A percentile compares a stretch with the other conserved stretches of the same genome.
These are phyloP conservation scores for Graptemys geographica DNA, from an alignment of 2,797 vertebrate species.

Conservation along the genomic window DNA sequence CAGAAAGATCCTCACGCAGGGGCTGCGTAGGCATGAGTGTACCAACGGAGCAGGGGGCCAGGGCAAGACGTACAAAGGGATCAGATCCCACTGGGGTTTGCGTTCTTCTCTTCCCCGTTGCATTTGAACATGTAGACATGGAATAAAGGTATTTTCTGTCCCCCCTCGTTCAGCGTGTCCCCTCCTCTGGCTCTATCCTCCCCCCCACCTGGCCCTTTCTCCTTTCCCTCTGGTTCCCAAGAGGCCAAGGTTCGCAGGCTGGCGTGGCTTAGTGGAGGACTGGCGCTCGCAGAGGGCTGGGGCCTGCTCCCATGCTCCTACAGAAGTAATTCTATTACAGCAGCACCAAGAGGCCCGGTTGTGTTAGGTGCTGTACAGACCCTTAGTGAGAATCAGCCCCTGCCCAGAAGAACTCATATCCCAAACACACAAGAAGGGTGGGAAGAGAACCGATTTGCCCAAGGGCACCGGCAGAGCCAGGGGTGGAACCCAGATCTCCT, in stretches of 20 bases:
- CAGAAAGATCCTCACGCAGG: neutral
- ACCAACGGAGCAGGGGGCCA: neutral
- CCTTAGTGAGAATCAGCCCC: neutral
- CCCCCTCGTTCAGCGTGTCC: neutral
- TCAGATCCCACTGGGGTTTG: neutral
- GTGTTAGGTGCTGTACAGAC: neutral
- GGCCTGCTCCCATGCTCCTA: too few relatives aligned
- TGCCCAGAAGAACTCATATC: neutral
- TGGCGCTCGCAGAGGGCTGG: too few relatives aligned
- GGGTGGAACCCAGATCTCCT: neutral
- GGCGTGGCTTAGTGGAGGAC: too few relatives aligned
- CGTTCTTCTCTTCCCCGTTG: neutral
- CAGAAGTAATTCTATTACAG: too few relatives aligned
- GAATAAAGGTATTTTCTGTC: neutral
- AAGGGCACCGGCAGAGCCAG: neutral
- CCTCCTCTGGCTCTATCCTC: neutral
- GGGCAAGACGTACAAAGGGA: neutral
- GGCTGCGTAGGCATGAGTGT: neutral
- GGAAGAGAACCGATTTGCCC: neutral
- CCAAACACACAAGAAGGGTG: neutral
- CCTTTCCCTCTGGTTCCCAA: neutral
- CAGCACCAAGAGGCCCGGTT: too few relatives aligned
- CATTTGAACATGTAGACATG: neutral
- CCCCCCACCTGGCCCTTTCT: neutral
- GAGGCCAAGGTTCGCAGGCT: neutral